A percentile compares a stretch with the other conserved stretches of the same genome.
Conservation (phyloP, 2,113 vertebrate genomes). For the Melozone crissalis region DNA sequence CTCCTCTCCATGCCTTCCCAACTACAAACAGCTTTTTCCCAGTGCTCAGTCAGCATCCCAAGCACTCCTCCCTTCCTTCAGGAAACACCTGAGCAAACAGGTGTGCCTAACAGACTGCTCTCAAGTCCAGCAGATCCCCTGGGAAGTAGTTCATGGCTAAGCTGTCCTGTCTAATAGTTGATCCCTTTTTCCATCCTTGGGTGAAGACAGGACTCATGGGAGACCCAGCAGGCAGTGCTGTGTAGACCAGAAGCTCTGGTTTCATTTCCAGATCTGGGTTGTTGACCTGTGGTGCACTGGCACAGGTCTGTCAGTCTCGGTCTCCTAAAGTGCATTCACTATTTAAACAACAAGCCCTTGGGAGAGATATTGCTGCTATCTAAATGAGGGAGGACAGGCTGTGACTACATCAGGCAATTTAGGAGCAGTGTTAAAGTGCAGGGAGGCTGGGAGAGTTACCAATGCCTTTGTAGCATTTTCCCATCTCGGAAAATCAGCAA, state of each 20-base stretch:
- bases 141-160: background rate
- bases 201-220: background rate
- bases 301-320: background rate
- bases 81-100: slow-evolving; percentile 10
- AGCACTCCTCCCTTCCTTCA: background rate
- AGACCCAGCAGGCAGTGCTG: background rate
- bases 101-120: background rate
- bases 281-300: background rate
- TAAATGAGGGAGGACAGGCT: background rate
- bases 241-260: background rate
- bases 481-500: background rate
- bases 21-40: background rate
- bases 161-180: background rate
- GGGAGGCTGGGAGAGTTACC: background rate
- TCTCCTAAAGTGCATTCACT: background rate
- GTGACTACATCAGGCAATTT: background rate
- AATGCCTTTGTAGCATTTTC: background rate
- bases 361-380: background rate
- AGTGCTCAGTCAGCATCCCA: background rate
- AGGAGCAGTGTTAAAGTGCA: background rate
- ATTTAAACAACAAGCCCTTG: background rate
- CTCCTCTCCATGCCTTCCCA: background rate
- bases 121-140: background rate
- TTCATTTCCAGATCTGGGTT: background rate
- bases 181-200: background rate